phyloP scores from a whole-genome alignment of 1,140 invertebrate genomes.

The Phenacoccus solenopsis region DNA sequence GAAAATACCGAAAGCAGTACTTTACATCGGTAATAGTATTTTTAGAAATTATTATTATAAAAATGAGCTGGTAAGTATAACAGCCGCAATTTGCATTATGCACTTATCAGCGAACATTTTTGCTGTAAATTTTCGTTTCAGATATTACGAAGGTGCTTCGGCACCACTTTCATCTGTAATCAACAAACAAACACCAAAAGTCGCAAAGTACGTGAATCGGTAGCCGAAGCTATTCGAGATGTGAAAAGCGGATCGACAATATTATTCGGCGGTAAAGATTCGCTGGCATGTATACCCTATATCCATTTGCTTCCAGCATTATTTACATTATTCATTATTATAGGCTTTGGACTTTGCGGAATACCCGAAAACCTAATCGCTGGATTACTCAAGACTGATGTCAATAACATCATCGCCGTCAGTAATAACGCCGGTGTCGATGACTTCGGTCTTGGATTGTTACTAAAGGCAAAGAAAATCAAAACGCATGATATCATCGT shows the following conservation, averaged over 20 bases:
- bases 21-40: neutral
- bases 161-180: neutral
- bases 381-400: slow-evolving; percentile 57
- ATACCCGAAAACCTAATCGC: slow-evolving; percentile 95
- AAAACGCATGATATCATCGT: slow-evolving; percentile 92
- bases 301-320: neutral
- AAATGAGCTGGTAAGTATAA: slow-evolving; percentile 1
- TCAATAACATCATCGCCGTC: slow-evolving; percentile 78
- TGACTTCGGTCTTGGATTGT: slow-evolving; percentile 83
- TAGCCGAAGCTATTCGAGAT: slow-evolving; percentile 27
- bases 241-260: slow-evolving; percentile 26
- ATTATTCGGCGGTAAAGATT: slow-evolving; percentile 27
- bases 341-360: slow-evolving; percentile 93
- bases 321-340: neutral
- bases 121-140: neutral
- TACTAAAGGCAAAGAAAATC: slow-evolving; percentile 72
- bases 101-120: too few relatives aligned
- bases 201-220: slow-evolving; percentile 24
- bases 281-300: too few relatives aligned
- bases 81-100: too few relatives aligned
- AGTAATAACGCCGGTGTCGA: slow-evolving; percentile 68
- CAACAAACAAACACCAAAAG: neutral
- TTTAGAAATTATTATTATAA: neutral
- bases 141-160: neutral
- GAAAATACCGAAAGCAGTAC: neutral